These are phyloP conservation scores for Rhinogobio ventralis DNA, from an alignment of 2,797 vertebrate species.

Conservation along the genomic window DNA sequence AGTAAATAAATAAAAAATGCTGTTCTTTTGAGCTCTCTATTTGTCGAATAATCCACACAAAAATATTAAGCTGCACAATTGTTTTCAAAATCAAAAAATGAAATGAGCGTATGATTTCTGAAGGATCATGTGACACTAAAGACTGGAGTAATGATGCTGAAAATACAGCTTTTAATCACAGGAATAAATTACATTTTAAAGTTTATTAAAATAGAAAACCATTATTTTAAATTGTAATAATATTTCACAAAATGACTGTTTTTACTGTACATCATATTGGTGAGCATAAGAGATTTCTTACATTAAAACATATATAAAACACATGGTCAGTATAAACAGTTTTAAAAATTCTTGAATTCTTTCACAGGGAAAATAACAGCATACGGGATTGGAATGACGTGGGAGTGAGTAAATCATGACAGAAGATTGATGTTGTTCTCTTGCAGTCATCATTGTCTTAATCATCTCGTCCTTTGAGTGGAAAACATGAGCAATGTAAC, in stretches of 20 bases:
- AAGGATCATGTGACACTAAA: neutral
- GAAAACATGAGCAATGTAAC: neutral
- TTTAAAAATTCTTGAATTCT: neutral
- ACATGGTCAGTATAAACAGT: neutral
- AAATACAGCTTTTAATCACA: neutral
- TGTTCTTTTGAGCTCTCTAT: neutral
- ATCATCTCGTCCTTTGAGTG: neutral
- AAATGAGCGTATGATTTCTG: neutral
- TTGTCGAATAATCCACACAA: neutral
- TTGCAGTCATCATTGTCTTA: conserved; percentile 18
- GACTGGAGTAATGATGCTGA: neutral
- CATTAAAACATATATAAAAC: neutral
- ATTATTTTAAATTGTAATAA: neutral
- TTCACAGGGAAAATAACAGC: neutral
- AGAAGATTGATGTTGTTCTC: neutral
- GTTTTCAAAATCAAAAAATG: neutral
- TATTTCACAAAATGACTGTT: neutral
- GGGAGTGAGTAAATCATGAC: neutral
- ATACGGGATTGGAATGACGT: neutral
- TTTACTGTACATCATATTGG: neutral
- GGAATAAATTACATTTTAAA: neutral
- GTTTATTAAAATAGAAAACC: neutral
- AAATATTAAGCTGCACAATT: neutral
- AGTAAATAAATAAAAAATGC: neutral
- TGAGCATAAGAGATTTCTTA: neutral